A percentile compares a stretch with the other conserved stretches of the same genome.
These are phyloP conservation scores for Lasius platythorax DNA, from an alignment of 2,888 invertebrate species.

Conservation along the genomic window DNA sequence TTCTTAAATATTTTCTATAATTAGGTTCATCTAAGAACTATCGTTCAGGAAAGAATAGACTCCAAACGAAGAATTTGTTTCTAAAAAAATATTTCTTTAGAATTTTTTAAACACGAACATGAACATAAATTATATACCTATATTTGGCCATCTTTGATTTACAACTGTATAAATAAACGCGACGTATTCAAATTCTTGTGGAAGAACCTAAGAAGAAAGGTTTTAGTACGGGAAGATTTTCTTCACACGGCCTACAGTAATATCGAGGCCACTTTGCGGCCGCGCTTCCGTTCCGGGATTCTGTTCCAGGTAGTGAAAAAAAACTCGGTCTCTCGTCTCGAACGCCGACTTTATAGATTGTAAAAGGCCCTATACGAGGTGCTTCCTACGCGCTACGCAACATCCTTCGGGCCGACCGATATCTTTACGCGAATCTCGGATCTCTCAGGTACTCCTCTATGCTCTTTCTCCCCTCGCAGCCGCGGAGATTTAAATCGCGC, in stretches of 20 bases:
- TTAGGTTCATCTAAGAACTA: not conserved
- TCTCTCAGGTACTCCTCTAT: constrained; percentile 36
- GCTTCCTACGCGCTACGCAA: constrained; percentile 56
- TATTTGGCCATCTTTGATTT: constrained; percentile 1
- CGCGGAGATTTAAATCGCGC: constrained; percentile 64
- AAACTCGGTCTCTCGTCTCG: constrained; percentile 61
- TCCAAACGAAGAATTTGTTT: not conserved
- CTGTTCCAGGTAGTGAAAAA: constrained; percentile 41
- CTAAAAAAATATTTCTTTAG: not conserved
- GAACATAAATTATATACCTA: not conserved
- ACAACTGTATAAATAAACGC: not conserved
- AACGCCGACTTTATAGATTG: constrained; percentile 75
- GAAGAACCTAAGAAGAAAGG: not conserved
- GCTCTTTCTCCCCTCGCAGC: not conserved
- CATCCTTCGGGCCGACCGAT: constrained; percentile 47
- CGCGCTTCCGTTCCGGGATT: constrained; percentile 57
- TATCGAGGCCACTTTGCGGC: constrained; percentile 56
- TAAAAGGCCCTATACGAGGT: constrained; percentile 72
- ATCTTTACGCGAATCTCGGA: constrained; percentile 67
- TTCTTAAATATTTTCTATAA: not conserved
- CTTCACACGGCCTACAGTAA: not conserved
- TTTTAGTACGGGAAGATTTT: constrained; percentile 17
- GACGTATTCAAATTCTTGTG: not conserved
- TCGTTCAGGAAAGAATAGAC: not conserved
- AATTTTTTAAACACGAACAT: not conserved